Evolutionary conservation across 1,140 invertebrate species (phyloP), one percentile per base, ranked within the genome.

Genomic region (Cephus cinctus): DNA sequence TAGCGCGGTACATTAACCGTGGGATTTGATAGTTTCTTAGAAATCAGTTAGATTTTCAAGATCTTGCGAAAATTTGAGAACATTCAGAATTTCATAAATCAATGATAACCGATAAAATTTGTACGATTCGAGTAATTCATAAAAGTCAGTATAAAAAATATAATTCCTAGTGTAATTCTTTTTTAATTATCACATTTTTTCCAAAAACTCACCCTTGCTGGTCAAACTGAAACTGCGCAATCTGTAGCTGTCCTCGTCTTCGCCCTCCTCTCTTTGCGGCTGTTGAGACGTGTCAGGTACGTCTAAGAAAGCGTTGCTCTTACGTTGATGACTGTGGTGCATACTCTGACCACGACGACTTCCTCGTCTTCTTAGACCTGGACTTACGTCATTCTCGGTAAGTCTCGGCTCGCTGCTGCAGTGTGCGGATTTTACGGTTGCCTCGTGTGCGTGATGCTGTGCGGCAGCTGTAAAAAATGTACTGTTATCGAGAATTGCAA

Each of bases 211-310:
- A 83, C 91, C 92, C 84, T 94, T 94, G 44, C 87, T 84, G 38
- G 90, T 94, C 59, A 90, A 85, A 72, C 88, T 91, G 78, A 96
- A 96, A 43, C 89, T 92, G 55, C 93, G 80, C 34, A 95, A 83
- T 43, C 92, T 78, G 73, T 92, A 90, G 23, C 87, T 87, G 72
- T 90, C 88, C 59, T 90, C 88, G 57, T 92, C 88, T 14, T 84
- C 83, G 34, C 83, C 82, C 18, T 81, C 78, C 18, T 78, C 73
- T 9, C 52, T 61, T 46, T 47, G 39, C 9, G 54, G 65, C 15
- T 59, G 47, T 43, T 68, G 56, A 54, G 69, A 53, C 65, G 66
- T 68, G 47, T 81, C 79, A 1, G 89, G 89, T n/a, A 91, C 88
- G 67, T 91, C 89, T 39, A 92, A 77, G 73, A 89, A 91, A 16